These are phyloP conservation scores for Thermophis baileyi DNA, from an alignment of 2,113 vertebrate genomes.

Conservation along the genomic window DNA sequence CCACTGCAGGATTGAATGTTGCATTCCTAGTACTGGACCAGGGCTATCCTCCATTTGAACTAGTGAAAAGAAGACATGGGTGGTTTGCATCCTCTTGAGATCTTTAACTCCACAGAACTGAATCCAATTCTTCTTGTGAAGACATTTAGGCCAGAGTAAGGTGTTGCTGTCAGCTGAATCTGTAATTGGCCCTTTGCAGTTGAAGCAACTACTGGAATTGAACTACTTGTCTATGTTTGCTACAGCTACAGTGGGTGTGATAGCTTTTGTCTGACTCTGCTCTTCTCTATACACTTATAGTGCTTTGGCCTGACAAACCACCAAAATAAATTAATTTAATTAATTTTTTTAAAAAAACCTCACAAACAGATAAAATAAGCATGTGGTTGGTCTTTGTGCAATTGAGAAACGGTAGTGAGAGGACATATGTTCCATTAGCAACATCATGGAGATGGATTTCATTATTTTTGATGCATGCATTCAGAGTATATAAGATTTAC, in stretches of 20 bases:
- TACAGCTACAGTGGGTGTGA: background rate
- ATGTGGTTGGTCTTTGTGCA: slow-evolving; percentile 12
- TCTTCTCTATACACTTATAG: background rate
- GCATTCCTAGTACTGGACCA: background rate
- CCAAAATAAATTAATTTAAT: background rate
- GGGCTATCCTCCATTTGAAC: background rate
- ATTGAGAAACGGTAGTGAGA: slow-evolving; percentile 23
- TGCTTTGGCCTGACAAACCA: background rate
- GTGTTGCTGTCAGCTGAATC: background rate
- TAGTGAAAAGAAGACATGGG: background rate
- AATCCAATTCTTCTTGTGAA: background rate
- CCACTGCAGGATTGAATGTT: background rate
- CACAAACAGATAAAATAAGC: background rate
- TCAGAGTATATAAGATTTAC: slow-evolving; percentile 27
- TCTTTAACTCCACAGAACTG: background rate
- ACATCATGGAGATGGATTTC: slow-evolving; percentile 26
- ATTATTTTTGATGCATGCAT: slow-evolving; percentile 45
- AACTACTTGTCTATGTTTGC: background rate
- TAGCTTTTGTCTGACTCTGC: background rate
- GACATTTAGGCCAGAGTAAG: background rate
- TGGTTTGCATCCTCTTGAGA: background rate
- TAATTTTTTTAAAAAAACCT: background rate
- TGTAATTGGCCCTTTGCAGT: background rate
- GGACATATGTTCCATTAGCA: slow-evolving; percentile 23
- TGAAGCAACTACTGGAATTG: background rate